Conservation (phyloP, 2,888 invertebrate species). For the Trissolcus japonicus region DNA sequence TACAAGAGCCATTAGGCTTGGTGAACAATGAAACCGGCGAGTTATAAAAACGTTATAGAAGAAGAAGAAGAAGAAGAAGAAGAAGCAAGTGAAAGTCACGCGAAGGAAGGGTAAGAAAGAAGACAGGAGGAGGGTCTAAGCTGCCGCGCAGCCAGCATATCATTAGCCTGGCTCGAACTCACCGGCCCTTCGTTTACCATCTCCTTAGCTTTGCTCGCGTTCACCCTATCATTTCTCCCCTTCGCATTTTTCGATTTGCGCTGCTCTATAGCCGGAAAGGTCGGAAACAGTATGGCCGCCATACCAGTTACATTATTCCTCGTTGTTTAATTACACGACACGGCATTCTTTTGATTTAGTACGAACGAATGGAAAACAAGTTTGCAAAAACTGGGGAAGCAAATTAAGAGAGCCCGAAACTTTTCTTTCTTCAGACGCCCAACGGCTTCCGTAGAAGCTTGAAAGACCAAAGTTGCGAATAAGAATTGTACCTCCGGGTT, state of each 20-base stretch:
- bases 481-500: slow-evolving; percentile 23
- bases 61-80: slow-evolving; percentile 4
- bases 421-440: slow-evolving; percentile 30
- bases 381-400: slow-evolving; percentile 28
- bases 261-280: slow-evolving; percentile 55
- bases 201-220: slow-evolving; percentile 47
- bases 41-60: slow-evolving; percentile 30
- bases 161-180: slow-evolving; percentile 42
- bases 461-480: slow-evolving; percentile 38
- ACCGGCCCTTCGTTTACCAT: slow-evolving; percentile 52
- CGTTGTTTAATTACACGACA: slow-evolving; percentile 54
- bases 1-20: slow-evolving; percentile 17
- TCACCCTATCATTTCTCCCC: slow-evolving; percentile 52
- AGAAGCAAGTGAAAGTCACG: background rate
- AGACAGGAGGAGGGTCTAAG: slow-evolving; percentile 46
- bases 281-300: slow-evolving; percentile 53
- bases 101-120: slow-evolving; percentile 29
- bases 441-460: slow-evolving; percentile 24
- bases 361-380: slow-evolving; percentile 44
- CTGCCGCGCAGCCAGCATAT: slow-evolving; percentile 52
- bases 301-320: slow-evolving; percentile 50
- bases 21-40: slow-evolving; percentile 21
- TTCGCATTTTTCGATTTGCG: slow-evolving; percentile 52
- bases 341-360: slow-evolving; percentile 49
- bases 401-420: slow-evolving; percentile 35